Conservation (phyloP, 2,113 vertebrate species). For the Serinus canaria region DNA sequence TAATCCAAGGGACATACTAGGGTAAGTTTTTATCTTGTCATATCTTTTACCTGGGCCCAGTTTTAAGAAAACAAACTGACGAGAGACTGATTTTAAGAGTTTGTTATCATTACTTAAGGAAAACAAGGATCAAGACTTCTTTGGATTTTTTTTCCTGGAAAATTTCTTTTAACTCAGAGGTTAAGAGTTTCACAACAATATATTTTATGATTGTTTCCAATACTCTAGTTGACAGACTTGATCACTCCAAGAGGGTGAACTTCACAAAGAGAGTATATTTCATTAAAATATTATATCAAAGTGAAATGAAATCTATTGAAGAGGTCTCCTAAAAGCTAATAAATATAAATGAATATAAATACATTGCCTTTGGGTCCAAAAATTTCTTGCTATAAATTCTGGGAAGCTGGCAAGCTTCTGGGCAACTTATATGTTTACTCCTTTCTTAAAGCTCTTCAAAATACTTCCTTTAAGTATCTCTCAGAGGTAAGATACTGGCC, state of each 20-base stretch:
- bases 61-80: not conserved
- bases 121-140: not conserved
- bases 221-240: not conserved
- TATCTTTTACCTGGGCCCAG: not conserved
- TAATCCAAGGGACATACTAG: fast-evolving
- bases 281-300: not conserved
- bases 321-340: not conserved
- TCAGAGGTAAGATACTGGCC: not conserved
- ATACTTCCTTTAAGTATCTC: not conserved
- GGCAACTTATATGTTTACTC: not conserved
- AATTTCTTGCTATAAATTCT: not conserved
- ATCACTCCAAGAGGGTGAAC: not conserved
- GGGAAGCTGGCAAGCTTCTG: not conserved
- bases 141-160: not conserved
- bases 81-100: not conserved
- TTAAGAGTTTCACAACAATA: not conserved
- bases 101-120: not conserved
- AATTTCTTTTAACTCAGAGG: not conserved
- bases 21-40: not conserved
- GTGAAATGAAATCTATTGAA: not conserved
- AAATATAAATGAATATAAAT: not conserved
- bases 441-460: not conserved
- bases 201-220: not conserved
- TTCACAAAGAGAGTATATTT: not conserved
- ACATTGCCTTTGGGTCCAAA: not conserved